These are phyloP conservation scores for Poecilia velifera DNA, from an alignment of 2,797 vertebrate species.

Conservation along the genomic window DNA sequence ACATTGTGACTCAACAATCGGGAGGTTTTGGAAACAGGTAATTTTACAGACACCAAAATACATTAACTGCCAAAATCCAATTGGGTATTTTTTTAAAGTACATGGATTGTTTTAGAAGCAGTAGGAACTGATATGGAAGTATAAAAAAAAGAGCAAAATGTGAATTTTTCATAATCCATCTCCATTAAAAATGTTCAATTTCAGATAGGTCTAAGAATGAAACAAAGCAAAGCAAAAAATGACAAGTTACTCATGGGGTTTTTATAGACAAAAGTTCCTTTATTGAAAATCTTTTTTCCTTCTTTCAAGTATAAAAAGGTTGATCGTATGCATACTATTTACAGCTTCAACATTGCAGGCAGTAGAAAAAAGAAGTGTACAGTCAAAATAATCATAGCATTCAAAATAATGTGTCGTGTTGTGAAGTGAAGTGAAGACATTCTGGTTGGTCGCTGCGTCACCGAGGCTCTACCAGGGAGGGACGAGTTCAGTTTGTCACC, in stretches of 20 bases:
- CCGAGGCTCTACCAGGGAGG: slow-evolving; percentile 4
- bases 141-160: no score
- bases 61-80: no score
- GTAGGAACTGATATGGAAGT: no score
- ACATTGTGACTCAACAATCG: no score
- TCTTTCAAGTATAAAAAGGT: slow-evolving; percentile 60
- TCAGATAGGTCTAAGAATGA: neutral
- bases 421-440: slow-evolving; percentile 57
- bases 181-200: neutral
- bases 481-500: neutral
- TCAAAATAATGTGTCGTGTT: slow-evolving; percentile 67
- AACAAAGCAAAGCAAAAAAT: slow-evolving; percentile 17
- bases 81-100: no score
- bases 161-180: no score
- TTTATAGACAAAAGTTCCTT: slow-evolving; percentile 70
- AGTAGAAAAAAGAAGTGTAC: slow-evolving; percentile 75
- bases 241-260: slow-evolving; percentile 19
- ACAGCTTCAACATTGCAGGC: slow-evolving; percentile 77
- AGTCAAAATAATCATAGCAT: slow-evolving; percentile 77
- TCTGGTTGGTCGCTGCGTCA: slow-evolving; percentile 52
- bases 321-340: slow-evolving; percentile 75
- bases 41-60: no score
- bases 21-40: no score
- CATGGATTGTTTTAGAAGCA: no score
- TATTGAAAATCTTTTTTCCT: slow-evolving; percentile 70